phyloP scores from a whole-genome alignment of 2,797 vertebrate species.

The Sebastes aleutianus region DNA sequence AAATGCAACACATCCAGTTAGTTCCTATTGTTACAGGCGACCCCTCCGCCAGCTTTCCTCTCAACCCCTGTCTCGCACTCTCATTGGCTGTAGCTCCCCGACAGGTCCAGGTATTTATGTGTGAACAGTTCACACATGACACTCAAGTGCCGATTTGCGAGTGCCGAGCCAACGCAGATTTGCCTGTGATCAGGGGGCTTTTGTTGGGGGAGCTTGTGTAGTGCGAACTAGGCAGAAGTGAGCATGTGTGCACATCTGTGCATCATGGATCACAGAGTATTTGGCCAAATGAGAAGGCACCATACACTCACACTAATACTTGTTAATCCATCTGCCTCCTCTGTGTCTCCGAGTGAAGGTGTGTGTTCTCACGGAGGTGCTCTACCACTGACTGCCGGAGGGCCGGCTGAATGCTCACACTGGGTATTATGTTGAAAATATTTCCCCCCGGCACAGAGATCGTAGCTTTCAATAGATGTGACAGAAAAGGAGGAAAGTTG shows the following conservation, averaged over 20 bases:
- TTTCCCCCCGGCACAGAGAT: neutral
- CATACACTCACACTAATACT: conserved; percentile 44
- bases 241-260: conserved; percentile 11
- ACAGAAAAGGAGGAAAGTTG: neutral
- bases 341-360: conserved; percentile 44
- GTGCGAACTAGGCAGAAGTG: neutral
- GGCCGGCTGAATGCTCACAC: conserved; percentile 8
- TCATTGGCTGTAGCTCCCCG: no score
- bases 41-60: no score
- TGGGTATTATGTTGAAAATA: conserved; percentile 11
- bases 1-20: no score
- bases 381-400: neutral
- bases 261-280: conserved; percentile 39
- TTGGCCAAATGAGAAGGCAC: conserved; percentile 53
- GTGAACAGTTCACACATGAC: no score
- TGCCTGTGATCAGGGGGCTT: neutral
- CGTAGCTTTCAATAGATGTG: neutral
- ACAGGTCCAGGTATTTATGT: no score
- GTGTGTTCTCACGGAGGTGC: conserved; percentile 39
- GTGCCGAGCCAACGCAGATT: neutral
- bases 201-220: neutral
- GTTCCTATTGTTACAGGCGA: no score
- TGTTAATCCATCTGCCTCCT: conserved; percentile 66
- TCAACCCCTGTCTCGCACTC: no score
- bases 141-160: no score